phyloP scores from a whole-genome alignment of 2,797 vertebrate genomes.

The Trachops cirrhosus region DNA sequence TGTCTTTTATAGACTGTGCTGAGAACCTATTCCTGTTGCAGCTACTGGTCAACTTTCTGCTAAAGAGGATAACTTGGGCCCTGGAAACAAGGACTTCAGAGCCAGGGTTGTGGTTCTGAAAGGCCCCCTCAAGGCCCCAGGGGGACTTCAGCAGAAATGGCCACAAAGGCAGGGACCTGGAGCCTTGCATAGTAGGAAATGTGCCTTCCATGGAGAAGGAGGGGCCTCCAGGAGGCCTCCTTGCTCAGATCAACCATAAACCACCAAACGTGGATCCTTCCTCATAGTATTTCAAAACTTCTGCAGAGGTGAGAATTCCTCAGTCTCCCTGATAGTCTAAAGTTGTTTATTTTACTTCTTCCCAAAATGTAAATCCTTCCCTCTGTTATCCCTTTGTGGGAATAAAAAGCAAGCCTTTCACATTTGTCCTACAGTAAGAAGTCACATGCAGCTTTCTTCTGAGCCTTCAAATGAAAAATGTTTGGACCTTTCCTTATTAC shows the following conservation, averaged over 20 bases:
- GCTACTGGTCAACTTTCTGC: neutral
- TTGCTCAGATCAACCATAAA: neutral
- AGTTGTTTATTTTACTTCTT: conserved; percentile 22
- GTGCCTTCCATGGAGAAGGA: neutral
- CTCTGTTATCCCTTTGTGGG: neutral
- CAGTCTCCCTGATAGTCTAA: neutral
- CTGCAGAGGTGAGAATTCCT: neutral
- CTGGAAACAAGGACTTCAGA: neutral
- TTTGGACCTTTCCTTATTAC: neutral
- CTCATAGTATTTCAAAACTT: neutral
- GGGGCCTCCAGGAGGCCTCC: neutral
- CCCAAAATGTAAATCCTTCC: neutral
- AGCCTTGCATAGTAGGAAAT: neutral
- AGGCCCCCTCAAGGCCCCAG: neutral
- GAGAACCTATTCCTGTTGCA: neutral
- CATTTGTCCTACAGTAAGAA: neutral
- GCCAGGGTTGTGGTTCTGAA: neutral
- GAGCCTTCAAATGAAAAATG: neutral
- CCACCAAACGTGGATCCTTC: neutral
- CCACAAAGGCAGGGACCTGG: neutral
- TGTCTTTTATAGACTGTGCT: neutral
- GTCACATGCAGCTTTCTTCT: neutral
- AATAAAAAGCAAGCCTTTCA: neutral
- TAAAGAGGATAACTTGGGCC: neutral
- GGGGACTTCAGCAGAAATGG: neutral